Evolutionary conservation across 2,888 invertebrate species (phyloP), one percentile per base, ranked within the genome.

Genomic region (Torymus texanus): DNA sequence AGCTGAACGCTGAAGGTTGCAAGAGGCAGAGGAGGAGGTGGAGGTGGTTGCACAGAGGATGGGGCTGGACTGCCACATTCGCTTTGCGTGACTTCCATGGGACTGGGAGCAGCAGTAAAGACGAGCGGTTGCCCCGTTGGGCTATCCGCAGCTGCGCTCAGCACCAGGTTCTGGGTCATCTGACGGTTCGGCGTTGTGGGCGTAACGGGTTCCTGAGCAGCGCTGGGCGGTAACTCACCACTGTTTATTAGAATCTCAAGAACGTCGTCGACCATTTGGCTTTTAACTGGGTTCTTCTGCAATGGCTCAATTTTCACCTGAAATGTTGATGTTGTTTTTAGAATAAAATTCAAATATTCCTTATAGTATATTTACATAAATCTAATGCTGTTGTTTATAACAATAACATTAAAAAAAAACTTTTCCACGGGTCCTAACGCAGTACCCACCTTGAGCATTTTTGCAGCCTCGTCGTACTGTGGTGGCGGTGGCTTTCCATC

Each of bases 221-320:
- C 97, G 85, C 97, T 97, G 11, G 97, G 94, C 0, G 97, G 97
- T 78, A 98, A 90, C 88, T 98, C 98, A 13, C 98, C 98, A 88
- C 97, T 97, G 87, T 97, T 95, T 63, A 98, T 97, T 14, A 98
- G 93, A 84, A 98, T 97, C 88, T 98, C 97, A 75, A 98, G 91
- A 0, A 98, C 97, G 90, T 98, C 98, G 87, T 97, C 97, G 86
- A 97, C 95, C 75, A 95, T 95, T 88, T 96, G 95, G 86, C 95
- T 95, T 88, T 95, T 94, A 50, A 90, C 87, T 76, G 89, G 87
- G 78, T 83, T 88, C 77, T 90, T 90, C 88, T 87, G 88, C 41
- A 87, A 91, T 86, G 85, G 92, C 90, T 83, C 90, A 63, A 88
- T 86, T 80, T 90, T 89, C 4, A 88, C 90, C 89, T 90, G 2